Evolutionary conservation across 2,113 vertebrate genomes (phyloP), one percentile per base, ranked within the genome.

Genomic region (Phyllostomus discolor): DNA sequence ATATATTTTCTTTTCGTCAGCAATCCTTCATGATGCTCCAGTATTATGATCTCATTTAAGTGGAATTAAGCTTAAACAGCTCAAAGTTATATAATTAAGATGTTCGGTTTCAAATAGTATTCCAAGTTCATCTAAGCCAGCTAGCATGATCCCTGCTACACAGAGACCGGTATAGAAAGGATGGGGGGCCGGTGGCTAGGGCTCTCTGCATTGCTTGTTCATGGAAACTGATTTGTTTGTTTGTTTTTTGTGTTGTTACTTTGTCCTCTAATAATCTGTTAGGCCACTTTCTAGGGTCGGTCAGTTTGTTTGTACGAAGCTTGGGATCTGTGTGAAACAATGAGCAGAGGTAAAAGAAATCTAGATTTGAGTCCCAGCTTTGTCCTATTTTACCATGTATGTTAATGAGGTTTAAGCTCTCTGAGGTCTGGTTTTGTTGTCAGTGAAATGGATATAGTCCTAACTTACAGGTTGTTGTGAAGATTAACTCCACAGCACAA

Each of bases 11-110:
- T 70, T 91, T 92, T 87, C 93, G 33, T 90, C 26, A 66, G 28
- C 72, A 85, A 26, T 76, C 28, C 66, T 95, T 85, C 41, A 10
- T 95, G 66, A 66, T 90, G 28, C 7, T 15, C 28, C 10, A 17
- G n/a, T 72, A 84, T 87, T 31, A 62, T 84, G 76, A 66, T 88
- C 24, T 92, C 90, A 94, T 88, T 88, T 92, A 54, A 88, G 28
- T 76, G 59, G 43, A 81, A 85, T 93, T 96, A 92, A 94, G 15
- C 41, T 89, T 82, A 83, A 86, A 78, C 10, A 81, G 38, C 11
- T 90, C 15, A 88, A 59, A 91, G 89, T 89, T 84, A 48, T 81
- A 35, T 90, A 85, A 33, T 54, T 46, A 85, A 84, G 72, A 80
- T 4, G 35, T 54, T 52, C 11, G 75, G n/a, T 87, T 90, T 73